Evolutionary conservation across 2,888 invertebrate genomes (phyloP).

Genomic region (Pristionchus maxplancki): DNA sequence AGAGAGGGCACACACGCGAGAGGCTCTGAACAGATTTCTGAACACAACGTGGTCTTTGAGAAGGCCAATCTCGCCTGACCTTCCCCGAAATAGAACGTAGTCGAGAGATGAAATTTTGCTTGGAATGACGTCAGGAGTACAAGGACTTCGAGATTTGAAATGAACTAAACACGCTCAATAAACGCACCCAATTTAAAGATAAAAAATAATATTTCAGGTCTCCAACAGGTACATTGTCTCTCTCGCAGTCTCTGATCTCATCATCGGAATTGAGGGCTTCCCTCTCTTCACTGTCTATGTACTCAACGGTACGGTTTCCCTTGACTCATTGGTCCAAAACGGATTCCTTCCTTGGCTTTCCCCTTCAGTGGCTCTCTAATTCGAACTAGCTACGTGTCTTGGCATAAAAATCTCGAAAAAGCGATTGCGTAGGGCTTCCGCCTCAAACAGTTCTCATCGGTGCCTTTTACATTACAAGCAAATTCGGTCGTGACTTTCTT

Average conservation of each 20-base stretch:
- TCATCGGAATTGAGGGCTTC: slow-evolving; percentile 77
- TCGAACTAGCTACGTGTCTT: no score
- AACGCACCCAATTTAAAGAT: no score
- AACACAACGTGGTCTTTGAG: slow-evolving; percentile 9
- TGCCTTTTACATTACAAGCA: no score
- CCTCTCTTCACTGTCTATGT: slow-evolving; percentile 77
- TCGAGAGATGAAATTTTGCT: not conserved
- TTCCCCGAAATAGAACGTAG: not conserved
- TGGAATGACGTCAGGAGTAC: not conserved
- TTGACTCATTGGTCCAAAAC: no score
- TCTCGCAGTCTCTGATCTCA: slow-evolving; percentile 75
- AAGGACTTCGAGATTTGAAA: not conserved
- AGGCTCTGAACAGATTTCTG: not conserved
- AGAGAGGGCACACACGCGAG: not conserved
- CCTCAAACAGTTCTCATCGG: no score
- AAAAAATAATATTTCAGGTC: slow-evolving; percentile 71
- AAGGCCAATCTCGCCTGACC: not conserved
- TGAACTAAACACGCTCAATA: no score
- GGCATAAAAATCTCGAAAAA: no score
- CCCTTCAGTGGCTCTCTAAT: no score
- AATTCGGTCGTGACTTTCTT: no score
- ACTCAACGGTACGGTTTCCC: slow-evolving; percentile 67
- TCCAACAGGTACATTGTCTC: slow-evolving; percentile 77
- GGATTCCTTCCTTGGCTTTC: no score
- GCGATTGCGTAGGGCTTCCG: no score